Conservation (phyloP, 2,113 vertebrate genomes). For the Amphilophus citrinellus region DNA sequence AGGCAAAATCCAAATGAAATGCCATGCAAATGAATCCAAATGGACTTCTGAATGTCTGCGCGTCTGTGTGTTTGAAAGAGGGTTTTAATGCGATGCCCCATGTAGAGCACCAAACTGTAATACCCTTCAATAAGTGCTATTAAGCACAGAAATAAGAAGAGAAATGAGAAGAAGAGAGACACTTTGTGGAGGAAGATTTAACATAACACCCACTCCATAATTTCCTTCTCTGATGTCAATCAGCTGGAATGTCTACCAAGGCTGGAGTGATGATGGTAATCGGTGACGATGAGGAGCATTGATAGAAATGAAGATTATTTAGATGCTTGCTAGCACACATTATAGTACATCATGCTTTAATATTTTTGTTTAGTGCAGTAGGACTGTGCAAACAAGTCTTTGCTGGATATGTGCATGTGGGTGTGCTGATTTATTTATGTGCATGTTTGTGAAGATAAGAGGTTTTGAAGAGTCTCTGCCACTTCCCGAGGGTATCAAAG, state of each 20-base stretch:
- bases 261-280: constrained; percentile 59
- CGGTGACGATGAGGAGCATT: constrained; percentile 61
- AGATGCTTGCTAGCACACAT: constrained; percentile 15
- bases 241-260: constrained; percentile 52
- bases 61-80: constrained; percentile 51
- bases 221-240: constrained; percentile 61
- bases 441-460: constrained; percentile 45
- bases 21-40: constrained; percentile 77
- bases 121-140: constrained; percentile 73
- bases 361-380: background rate
- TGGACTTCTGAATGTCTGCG: constrained; percentile 61
- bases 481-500: constrained; percentile 38
- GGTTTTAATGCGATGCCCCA: constrained; percentile 75
- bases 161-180: constrained; percentile 46
- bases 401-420: constrained; percentile 29
- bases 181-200: constrained; percentile 50
- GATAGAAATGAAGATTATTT: constrained; percentile 50
- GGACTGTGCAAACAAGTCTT: constrained; percentile 21
- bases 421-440: constrained; percentile 6
- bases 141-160: constrained; percentile 66
- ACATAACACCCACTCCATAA: constrained; percentile 60
- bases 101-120: constrained; percentile 68
- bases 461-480: constrained; percentile 26
- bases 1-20: constrained; percentile 79
- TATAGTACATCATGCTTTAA: background rate